Evolutionary conservation across 2,888 invertebrate genomes (phyloP), one percentile per base, ranked within the genome.

Genomic region (Sisyra nigra): DNA sequence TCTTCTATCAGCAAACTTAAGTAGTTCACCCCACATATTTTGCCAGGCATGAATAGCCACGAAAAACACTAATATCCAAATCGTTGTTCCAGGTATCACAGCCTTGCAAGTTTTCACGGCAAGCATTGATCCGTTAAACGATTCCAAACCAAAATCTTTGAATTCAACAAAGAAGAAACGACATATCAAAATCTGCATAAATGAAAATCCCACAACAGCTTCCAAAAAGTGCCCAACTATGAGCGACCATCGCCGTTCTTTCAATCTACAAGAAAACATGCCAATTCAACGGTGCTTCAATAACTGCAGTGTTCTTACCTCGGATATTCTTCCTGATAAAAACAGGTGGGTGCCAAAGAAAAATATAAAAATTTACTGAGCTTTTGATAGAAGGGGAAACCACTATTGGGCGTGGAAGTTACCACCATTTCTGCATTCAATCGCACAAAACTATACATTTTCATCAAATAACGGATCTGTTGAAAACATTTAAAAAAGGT

Each of bases 1-100:
- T 69, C 80, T 69, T 57, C 93, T 63, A 66, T 96, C 89, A 5
- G 76, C 84, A 60, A 96, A 97, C 46, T 72, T 73, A 46, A 93
- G 60, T 62, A 93, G 69, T 61, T 97, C 96, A 0, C 91, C 85
- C 55, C 82, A 87, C 14, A 84, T 83, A 61, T 96, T 97, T 54
- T 85, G 69, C 88, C 92, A 93, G 2, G 84, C 76, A 55, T 97
- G 94, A 3, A 96, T 66, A 2, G 94, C 65, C 47, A 84, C 74
- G 64, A 88, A 96, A 64, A 93, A 93, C 3, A 78, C 80, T 52
- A 77, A 72, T 1, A 86, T 57, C 47, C 79, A 75, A 30, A 47
- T 50, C 50, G 54, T 47, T 62, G 64, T 56, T 53, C 56, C 4
- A 55, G 54, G 43, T 3, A 44, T 31, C 9, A 44, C 24, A 10